Conservation (phyloP, 2,797 vertebrate genomes). For the Xiphophorus birchmanni region DNA sequence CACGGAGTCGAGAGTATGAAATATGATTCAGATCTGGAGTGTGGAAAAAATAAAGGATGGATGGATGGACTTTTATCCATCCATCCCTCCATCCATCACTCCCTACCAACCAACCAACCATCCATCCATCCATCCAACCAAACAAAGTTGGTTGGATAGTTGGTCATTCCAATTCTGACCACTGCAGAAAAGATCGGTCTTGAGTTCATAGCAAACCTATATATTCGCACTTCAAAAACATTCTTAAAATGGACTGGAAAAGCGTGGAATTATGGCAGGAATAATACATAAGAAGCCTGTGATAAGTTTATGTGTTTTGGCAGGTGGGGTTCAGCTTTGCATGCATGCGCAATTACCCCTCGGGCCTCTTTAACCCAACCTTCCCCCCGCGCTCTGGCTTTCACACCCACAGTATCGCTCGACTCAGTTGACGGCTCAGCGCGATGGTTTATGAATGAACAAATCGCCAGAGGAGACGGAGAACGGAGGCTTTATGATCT, state of each 20-base stretch:
- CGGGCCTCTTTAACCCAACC: slow-evolving; percentile 32
- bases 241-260: background rate
- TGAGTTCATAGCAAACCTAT: background rate
- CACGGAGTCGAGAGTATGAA: background rate
- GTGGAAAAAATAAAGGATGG: background rate
- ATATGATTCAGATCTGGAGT: background rate
- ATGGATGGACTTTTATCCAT: background rate
- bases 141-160: too few species aligned
- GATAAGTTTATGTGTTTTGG: slow-evolving; percentile 66
- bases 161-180: background rate
- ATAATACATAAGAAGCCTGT: background rate
- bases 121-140: background rate
- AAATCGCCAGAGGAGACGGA: slow-evolving; percentile 70
- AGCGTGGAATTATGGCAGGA: slow-evolving; percentile 2
- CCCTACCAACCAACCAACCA: background rate
- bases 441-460: slow-evolving; percentile 78
- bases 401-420: slow-evolving; percentile 18
- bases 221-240: background rate
- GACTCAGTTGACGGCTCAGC: slow-evolving; percentile 43
- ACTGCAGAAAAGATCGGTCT: background rate
- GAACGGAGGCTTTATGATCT: slow-evolving; percentile 72
- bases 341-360: slow-evolving; percentile 66
- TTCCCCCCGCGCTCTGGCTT: slow-evolving; percentile 18
- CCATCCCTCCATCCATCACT: background rate
- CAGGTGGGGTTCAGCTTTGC: slow-evolving; percentile 51